Base-by-base conservation (phyloP, 2,797 vertebrate genomes). In the Cyprinella venusta region DNA sequence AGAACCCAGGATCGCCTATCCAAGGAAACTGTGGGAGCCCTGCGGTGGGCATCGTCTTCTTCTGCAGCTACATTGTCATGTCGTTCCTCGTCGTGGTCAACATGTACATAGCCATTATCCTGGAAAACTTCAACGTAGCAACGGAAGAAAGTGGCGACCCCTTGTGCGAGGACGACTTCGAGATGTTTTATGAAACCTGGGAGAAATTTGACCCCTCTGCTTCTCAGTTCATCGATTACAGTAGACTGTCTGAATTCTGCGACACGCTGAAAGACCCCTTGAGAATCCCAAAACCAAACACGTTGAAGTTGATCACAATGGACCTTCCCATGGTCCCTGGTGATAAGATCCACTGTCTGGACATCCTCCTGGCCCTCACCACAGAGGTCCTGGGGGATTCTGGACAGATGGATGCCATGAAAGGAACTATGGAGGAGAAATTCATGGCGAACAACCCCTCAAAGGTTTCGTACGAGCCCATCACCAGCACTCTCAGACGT, bases 141-240 rank as follows among this genome's bases (percentile, higher is more conserved):
- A 98, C 97, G 0, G 97, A 99, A 90, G 97, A 99, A 88, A 98
- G 97, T 87, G 83, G 92, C 0, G 97, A 98, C 56, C 97, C 96
- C 0, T 92, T 99, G 1, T 94, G 96, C 0, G 97, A 98, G 85
- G 97, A 98, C 0, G 97, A 99, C 91, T 98, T 99, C 0, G 97
- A 99, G 83, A 98, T 98, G 97, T 98, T 99, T 87, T 98, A 97
- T 0, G 97, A 98, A 90, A 98, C 94, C 0, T 99, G 97, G 98
- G 97, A 99, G 93, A 99, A 97, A 90, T 99, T 98, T 0, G 98
- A 99, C 87, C 96, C 96, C 0, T 94, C 96, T 0, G 97, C 97
- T n/a, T 97, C 97, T 0, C 97, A 98, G 89, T 99, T 97, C 88
- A 96, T 99, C 0, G 91, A 91, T 0, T 99, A 97, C 87, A 95